A percentile compares a stretch with the other conserved stretches of the same genome.
Evolutionary conservation across 2,888 invertebrate species (phyloP).

Genomic region (Argyresthia goedartella): DNA sequence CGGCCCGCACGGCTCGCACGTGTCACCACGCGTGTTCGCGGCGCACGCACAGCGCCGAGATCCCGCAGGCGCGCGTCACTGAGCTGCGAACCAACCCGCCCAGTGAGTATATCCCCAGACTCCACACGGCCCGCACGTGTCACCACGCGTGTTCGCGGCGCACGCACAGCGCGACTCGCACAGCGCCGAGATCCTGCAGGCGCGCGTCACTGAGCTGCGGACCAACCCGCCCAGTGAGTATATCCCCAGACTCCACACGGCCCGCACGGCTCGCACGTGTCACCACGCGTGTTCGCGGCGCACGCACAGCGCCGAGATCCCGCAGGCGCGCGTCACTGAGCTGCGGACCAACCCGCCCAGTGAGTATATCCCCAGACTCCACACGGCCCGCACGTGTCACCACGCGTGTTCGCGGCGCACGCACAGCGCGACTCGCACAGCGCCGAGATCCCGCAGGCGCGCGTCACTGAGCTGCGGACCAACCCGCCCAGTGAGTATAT

Average conservation of each 20-base stretch:
- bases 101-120: constrained; percentile 23
- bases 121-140: constrained; percentile 10
- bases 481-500: constrained; percentile 32
- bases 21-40: constrained; percentile 50
- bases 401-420: constrained; percentile 69
- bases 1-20: constrained; percentile 15
- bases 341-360: constrained; percentile 41
- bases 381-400: constrained; percentile 18
- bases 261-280: constrained; percentile 15
- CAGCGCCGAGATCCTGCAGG: constrained; percentile 73
- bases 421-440: constrained; percentile 73
- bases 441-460: constrained; percentile 73
- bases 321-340: constrained; percentile 59
- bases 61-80: constrained; percentile 63
- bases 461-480: constrained; percentile 46
- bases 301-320: constrained; percentile 76
- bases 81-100: constrained; percentile 43
- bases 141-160: constrained; percentile 56
- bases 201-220: constrained; percentile 51
- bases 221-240: constrained; percentile 36
- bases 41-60: constrained; percentile 77
- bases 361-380: too few species aligned
- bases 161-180: constrained; percentile 75
- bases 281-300: constrained; percentile 62
- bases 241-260: too few species aligned